Percentiles rank a stretch among this genome's conserved stretches.
Evolutionary conservation across 1,140 invertebrate genomes (phyloP).

Genomic region (Pseudachorutes palmiensis): DNA sequence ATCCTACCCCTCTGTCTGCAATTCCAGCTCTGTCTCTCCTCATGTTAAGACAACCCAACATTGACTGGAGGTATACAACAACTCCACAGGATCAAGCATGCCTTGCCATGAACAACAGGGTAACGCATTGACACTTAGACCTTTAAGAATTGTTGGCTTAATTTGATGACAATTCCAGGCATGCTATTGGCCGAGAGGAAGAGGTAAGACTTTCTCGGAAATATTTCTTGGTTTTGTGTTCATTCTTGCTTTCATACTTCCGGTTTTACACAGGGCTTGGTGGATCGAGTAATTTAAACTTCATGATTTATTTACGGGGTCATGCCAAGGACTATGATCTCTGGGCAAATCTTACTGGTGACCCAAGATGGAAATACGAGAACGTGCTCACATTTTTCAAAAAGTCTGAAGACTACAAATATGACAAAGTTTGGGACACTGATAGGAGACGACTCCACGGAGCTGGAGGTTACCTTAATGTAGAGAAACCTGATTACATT

Average conservation of each 20-base stretch:
- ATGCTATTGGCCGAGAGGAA: slow-evolving; percentile 62
- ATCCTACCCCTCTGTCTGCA: slow-evolving; percentile 36
- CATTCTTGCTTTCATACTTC: background rate
- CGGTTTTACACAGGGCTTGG: slow-evolving; percentile 50
- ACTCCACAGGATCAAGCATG: slow-evolving; percentile 17
- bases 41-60: slow-evolving; percentile 24
- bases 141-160: background rate
- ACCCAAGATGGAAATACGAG: slow-evolving; percentile 16
- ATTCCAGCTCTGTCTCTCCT: slow-evolving; percentile 28
- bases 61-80: slow-evolving; percentile 38
- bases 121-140: background rate
- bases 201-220: slow-evolving; percentile 41
- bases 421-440: background rate
- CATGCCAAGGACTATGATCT: slow-evolving; percentile 12
- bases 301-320: slow-evolving; percentile 12
- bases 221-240: background rate
- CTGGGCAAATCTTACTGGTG: slow-evolving; percentile 20
- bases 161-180: slow-evolving; percentile 36
- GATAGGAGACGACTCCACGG: slow-evolving; percentile 13
- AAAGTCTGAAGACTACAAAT: slow-evolving; percentile 17
- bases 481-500: slow-evolving; percentile 7
- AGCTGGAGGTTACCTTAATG: slow-evolving; percentile 14
- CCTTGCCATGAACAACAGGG: slow-evolving; percentile 22
- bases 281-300: slow-evolving; percentile 52
- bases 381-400: slow-evolving; percentile 13